A percentile compares a stretch with the other conserved stretches of the same genome.
Evolutionary conservation across 2,888 invertebrate species (phyloP).

Genomic region (Melinaea marsaeus): DNA sequence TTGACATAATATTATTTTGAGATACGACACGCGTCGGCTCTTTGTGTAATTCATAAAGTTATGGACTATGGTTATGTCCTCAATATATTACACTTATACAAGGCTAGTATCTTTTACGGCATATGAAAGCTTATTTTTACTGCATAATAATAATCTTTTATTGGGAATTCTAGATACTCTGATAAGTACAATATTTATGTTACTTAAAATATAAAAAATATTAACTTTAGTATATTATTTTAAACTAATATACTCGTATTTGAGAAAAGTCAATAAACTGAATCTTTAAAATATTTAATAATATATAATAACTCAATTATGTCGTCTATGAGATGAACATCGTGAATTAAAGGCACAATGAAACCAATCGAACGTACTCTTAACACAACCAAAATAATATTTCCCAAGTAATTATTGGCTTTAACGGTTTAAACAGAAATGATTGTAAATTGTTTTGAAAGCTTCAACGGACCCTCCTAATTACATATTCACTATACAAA

Average conservation of each 20-base stretch:
- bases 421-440: conserved; percentile 18
- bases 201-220: no score
- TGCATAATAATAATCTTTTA: conserved; percentile 3
- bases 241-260: not conserved
- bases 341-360: not conserved
- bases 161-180: not conserved
- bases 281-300: no score
- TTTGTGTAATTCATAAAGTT: conserved; percentile 4
- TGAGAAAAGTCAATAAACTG: not conserved
- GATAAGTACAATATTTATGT: not conserved
- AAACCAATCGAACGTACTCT: not conserved
- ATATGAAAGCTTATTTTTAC: not conserved
- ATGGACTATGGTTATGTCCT: not conserved
- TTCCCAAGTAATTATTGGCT: conserved; percentile 2
- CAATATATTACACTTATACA: conserved; percentile 5
- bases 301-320: not conserved
- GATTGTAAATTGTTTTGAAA: conserved; percentile 25
- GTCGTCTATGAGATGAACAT: not conserved
- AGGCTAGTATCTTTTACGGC: not conserved
- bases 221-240: not conserved
- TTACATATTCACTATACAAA: conserved; percentile 59
- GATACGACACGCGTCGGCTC: conserved; percentile 13
- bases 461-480: conserved; percentile 40
- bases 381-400: not conserved
- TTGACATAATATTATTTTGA: conserved; percentile 15